Conservation (phyloP, 2,113 vertebrate species). For the Chlamydotis undulata region DNA sequence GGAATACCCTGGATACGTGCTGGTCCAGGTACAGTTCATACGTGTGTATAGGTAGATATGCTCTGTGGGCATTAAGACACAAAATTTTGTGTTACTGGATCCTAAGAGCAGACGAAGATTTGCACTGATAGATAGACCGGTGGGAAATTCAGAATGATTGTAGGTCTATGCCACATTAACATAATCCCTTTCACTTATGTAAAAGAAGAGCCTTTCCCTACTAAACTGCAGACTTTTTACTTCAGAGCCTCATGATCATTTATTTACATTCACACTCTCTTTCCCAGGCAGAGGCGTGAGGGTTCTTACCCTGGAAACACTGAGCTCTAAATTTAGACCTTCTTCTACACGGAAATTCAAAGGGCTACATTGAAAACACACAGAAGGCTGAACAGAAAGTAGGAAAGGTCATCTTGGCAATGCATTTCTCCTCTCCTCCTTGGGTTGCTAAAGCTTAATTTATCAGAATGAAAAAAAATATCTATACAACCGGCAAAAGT, state of each 20-base stretch:
- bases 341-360: not conserved
- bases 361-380: not conserved
- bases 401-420: not conserved
- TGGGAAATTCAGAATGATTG: not conserved
- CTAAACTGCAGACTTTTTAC: not conserved
- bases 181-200: not conserved
- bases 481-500: not conserved
- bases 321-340: not conserved
- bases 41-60: not conserved
- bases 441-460: not conserved
- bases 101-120: not conserved
- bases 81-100: not conserved
- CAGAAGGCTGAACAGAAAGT: not conserved
- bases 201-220: not conserved
- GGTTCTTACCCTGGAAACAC: not conserved
- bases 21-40: not conserved
- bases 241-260: not conserved
- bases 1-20: not conserved
- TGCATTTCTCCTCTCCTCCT: not conserved
- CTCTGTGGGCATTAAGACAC: not conserved
- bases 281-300: not conserved
- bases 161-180: not conserved
- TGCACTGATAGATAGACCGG: accelerated
- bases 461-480: not conserved
- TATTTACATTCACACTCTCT: not conserved